A percentile compares a stretch with the other conserved stretches of the same genome.
Evolutionary conservation across 2,797 vertebrate species (phyloP).

Genomic region (Xerus rutilus): DNA sequence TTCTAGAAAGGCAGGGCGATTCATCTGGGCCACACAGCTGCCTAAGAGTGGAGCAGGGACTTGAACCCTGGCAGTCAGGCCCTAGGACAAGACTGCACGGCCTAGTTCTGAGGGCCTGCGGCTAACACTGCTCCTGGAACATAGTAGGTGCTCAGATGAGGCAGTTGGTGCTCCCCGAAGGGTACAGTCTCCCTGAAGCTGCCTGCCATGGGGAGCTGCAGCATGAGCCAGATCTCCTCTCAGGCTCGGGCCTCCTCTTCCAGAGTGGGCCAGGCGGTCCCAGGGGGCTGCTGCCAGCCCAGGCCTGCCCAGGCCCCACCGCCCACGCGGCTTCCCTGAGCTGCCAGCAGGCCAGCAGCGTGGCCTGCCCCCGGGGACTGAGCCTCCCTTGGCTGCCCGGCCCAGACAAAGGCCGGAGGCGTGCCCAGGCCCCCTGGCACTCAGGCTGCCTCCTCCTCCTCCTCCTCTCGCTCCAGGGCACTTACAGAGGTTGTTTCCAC

Average conservation of each 20-base stretch:
- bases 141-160: background rate
- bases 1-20: background rate
- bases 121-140: background rate
- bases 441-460: constrained; percentile 59
- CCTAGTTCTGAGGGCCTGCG: background rate
- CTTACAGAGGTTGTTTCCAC: constrained; percentile 58
- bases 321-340: constrained; percentile 68
- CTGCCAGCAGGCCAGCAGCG: constrained; percentile 65
- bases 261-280: constrained; percentile 39
- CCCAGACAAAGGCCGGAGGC: constrained; percentile 84
- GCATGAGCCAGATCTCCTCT: background rate
- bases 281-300: constrained; percentile 57
- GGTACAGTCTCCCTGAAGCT: background rate
- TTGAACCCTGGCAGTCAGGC: background rate
- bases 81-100: background rate
- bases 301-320: constrained; percentile 72
- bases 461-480: constrained; percentile 58
- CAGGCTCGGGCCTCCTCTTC: constrained; percentile 19
- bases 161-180: background rate
- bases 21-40: background rate
- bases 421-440: constrained; percentile 78
- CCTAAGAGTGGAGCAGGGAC: background rate
- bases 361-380: constrained; percentile 65
- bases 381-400: constrained; percentile 50
- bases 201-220: background rate